phyloP scores from a whole-genome alignment of 2,113 vertebrate species.

The Ceratotherium simum region DNA sequence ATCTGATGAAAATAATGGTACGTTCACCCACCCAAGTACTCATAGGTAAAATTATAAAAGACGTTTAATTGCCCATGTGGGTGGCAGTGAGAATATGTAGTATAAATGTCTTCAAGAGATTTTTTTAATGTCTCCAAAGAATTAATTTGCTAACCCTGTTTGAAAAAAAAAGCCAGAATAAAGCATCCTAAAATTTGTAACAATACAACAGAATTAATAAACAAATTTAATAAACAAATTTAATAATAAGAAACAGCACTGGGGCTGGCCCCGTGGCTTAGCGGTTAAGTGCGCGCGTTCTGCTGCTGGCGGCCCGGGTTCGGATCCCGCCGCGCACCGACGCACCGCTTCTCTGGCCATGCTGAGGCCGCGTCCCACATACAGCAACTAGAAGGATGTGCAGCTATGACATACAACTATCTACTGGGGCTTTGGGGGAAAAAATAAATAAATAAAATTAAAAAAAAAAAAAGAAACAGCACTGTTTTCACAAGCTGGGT shows the following conservation, averaged over 20 bases:
- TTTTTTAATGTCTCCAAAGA: not conserved
- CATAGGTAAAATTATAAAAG: constrained; percentile 26
- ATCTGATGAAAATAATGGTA: constrained; percentile 59
- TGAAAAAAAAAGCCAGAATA: constrained; percentile 49
- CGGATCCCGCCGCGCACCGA: too few relatives aligned
- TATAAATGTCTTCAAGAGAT: constrained; percentile 55
- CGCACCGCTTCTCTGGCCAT: too few relatives aligned
- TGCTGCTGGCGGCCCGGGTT: too few relatives aligned
- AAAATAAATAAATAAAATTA: too few relatives aligned
- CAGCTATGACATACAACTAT: too few relatives aligned
- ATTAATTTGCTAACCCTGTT: not conserved
- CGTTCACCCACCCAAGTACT: not conserved
- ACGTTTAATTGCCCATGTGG: constrained; percentile 64
- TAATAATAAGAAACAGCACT: too few relatives aligned
- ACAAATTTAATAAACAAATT: not conserved
- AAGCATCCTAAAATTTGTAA: not conserved
- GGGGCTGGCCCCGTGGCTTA: too few relatives aligned
- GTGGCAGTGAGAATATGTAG: constrained; percentile 39
- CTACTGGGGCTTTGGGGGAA: too few relatives aligned
- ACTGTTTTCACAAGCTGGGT: not conserved
- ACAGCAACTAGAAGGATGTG: too few relatives aligned
- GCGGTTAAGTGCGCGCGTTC: too few relatives aligned
- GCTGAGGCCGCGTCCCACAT: too few relatives aligned
- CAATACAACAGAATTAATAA: not conserved
- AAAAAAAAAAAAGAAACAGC: too few relatives aligned